Base-by-base conservation (phyloP, 2,113 vertebrate genomes). In the Muscicapa adusta region DNA sequence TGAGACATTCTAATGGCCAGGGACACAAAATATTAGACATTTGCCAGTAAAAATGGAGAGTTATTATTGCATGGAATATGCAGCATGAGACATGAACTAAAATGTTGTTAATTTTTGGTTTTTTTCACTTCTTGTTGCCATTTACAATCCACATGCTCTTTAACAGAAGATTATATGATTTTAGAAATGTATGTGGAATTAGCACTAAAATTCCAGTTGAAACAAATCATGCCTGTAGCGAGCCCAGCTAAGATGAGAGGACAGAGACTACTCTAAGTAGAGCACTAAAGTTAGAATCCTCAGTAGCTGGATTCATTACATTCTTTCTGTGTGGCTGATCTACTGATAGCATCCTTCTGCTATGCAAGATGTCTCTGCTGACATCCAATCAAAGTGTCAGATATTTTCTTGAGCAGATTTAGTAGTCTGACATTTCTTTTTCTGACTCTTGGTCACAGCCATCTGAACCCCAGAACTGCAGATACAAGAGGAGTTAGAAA, bases 301-400 rank as follows among this genome's bases (percentile, higher is more conserved):
- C 4, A 0, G 15, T 86, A 88, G 40, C 56, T 42, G 23, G 40
- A 81, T 95, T 96, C 56, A 48, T 81, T 26, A 78, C 70, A 66
- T 86, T 71, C 38, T 84, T 77, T 86, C 54, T 48, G 14, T 92
- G 65, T 68, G 40, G 36, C 31, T 89, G 56, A 86, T 92, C 68
- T 89, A 90, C 89, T 0, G 5, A 89, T 67, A 91, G 25, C 34
- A 71, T 63, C 76, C 57, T 93, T 86, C 94, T 94, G 72, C 72
- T 80, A n/a, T 57, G 57, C 83, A 94, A 93, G 83, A 88, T 94
- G 84, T 95, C 68, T 91, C 73, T 95, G 76, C 24, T 96, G 86
- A 95, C 88, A 86, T 78, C 43, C 77, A 56, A 88, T 81, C 65
- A 75, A 65, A 88, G 51, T 75, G 67, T n/a, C 76, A 92, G 36